Evolutionary conservation across 2,888 invertebrate genomes (phyloP), one percentile per base, ranked within the genome.

Genomic region (Sinhomidia bicolor): DNA sequence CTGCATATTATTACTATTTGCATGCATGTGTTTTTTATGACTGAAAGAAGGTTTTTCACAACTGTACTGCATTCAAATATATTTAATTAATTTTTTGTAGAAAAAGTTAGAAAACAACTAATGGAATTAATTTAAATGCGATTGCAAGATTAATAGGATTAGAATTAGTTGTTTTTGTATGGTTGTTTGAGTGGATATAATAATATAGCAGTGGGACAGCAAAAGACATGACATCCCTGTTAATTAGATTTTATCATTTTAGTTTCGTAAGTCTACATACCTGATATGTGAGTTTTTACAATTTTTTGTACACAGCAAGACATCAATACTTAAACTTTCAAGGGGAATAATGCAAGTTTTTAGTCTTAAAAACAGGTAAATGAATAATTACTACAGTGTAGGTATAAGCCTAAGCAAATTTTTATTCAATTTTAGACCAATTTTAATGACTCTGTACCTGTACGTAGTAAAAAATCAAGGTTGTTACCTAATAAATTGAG

Each of bases 221-320:
- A n/a, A 68, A 68, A 68, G 68, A n/a, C 68, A 68, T 68, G 68
- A 68, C 68, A 68, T 68, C 10, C 41, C 32, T 36, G 68, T 68
- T 68, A 68, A 68, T 68, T 68, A 17, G 36, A 68, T 68, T n/a
- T 68, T 68, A 68, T 68, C 68, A 68, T n/a, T 68, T 68, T 17
- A 65, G 29, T 65, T 29, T 47, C 47, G n/a, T 47, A 14, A 10
- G 17, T 57, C n/a, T 62, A 62, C 23, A 62, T 26, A 36, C 7
- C 36, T 36, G 4, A 36, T 36, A 3, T 36, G 36, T 36, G 7
- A 20, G 20, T 2, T 17, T 9, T 20, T 57, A 57, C 57, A 57
- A 9, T 3, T 65, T 32, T 14, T 29, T 29, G 29, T 32, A 62
- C 26, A 14, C 62, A n/a, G 32, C 29, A 60, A 36, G 7, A 5